These are phyloP conservation scores for Lemur catta DNA, from an alignment of 2,797 vertebrate genomes.

Conservation along the genomic window DNA sequence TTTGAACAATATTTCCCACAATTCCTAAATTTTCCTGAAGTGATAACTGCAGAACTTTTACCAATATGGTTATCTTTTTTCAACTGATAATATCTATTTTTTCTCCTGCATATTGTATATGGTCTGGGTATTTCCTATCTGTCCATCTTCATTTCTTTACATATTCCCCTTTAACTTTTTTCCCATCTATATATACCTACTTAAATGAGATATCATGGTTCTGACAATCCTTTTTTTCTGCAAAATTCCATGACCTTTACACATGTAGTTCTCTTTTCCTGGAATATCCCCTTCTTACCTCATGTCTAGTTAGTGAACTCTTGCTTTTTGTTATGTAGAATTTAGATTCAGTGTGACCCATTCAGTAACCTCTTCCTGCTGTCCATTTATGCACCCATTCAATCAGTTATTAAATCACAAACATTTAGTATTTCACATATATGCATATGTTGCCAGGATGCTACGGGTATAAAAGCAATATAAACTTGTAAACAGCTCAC, in stretches of 20 bases:
- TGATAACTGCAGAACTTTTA: neutral
- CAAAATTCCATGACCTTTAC: neutral
- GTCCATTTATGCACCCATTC: neutral
- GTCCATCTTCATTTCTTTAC: neutral
- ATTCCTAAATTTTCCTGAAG: neutral
- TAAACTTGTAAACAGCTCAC: neutral
- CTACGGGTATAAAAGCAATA: neutral
- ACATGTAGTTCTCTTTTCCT: neutral
- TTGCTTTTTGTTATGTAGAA: slow-evolving; percentile 2
- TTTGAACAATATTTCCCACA: neutral
- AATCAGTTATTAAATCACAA: neutral
- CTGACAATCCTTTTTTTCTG: neutral
- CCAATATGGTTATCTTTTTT: neutral
- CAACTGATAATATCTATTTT: neutral
- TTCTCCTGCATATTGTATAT: neutral
- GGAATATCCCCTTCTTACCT: neutral
- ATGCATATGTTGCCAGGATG: neutral
- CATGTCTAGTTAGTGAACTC: neutral
- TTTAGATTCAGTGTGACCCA: neutral
- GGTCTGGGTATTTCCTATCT: neutral
- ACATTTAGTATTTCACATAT: slow-evolving; percentile 10
- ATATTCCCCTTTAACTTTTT: neutral
- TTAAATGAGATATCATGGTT: neutral
- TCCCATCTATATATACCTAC: neutral
- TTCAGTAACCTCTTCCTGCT: neutral